These are phyloP conservation scores for Papilio dardanus DNA, from an alignment of 1,140 invertebrate genomes.

Conservation along the genomic window DNA sequence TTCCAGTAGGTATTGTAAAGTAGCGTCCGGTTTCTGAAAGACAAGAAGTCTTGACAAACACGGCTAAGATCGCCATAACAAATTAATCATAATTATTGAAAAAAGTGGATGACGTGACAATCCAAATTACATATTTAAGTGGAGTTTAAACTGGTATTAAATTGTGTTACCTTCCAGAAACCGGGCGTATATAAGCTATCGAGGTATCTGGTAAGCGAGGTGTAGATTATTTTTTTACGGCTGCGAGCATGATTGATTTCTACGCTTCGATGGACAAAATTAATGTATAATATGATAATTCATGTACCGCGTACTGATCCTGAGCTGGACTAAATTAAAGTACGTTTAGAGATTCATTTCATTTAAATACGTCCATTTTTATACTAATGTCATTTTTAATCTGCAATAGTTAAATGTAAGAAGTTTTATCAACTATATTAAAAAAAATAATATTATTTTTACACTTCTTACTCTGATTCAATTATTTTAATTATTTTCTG, in stretches of 20 bases:
- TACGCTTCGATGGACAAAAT: conserved; percentile 54
- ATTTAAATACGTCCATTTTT: conserved; percentile 1
- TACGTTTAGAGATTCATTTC: neutral
- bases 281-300: conserved; percentile 46
- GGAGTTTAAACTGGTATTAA: neutral
- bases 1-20: neutral
- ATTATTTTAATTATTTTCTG: neutral
- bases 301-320: conserved; percentile 43
- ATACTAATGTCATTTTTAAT: neutral
- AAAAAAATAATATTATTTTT: too few species aligned
- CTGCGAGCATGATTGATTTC: conserved; percentile 56
- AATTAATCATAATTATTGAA: neutral
- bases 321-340: conserved; percentile 5
- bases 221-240: conserved; percentile 61
- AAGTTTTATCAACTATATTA: too few species aligned
- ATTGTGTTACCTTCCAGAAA: neutral
- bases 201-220: conserved; percentile 39
- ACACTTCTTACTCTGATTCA: too few species aligned
- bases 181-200: neutral
- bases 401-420: neutral
- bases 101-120: too few species aligned
- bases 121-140: too few species aligned
- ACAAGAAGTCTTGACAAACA: neutral
- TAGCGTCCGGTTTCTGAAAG: neutral
- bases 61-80: neutral